These are phyloP conservation scores for Lysiphlebus fabarum DNA, from an alignment of 1,140 invertebrate genomes.

Conservation along the genomic window DNA sequence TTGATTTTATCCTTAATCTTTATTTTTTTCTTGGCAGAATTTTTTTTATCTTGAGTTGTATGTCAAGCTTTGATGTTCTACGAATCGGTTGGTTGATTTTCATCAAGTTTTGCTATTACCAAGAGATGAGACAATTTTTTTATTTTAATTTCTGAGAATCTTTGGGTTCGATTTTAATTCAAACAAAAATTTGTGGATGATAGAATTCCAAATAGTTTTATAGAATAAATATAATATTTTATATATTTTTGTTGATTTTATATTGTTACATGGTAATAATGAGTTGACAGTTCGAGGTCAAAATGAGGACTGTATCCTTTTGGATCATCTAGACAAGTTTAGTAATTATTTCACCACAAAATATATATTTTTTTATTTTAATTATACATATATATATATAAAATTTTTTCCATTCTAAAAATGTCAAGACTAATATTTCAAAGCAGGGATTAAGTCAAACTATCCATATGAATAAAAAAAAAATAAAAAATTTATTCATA, in stretches of 20 bases:
- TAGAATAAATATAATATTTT: no score
- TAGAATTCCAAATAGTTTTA: no score
- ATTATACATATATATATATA: not conserved
- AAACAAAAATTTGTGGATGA: no score
- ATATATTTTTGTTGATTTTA: no score
- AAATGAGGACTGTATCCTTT: not conserved
- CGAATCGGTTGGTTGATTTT: constrained; percentile 34
- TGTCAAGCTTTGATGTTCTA: constrained; percentile 25
- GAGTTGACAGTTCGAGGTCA: no score
- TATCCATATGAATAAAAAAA: no score
- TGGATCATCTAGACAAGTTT: not conserved
- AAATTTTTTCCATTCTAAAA: not conserved
- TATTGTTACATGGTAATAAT: no score
- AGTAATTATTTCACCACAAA: constrained; percentile 3
- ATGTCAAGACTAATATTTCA: constrained; percentile 6
- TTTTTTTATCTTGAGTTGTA: not conserved
- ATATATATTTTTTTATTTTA: not conserved
- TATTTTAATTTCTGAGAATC: no score
- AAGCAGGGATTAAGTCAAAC: no score
- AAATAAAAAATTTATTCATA: no score
- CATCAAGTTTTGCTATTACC: constrained; percentile 11
- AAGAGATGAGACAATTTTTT: no score
- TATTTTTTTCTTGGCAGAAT: not conserved
- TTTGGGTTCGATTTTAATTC: no score
- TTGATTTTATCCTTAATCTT: not conserved